phyloP scores from a whole-genome alignment of 2,797 vertebrate genomes.

The Danio tinwini region DNA sequence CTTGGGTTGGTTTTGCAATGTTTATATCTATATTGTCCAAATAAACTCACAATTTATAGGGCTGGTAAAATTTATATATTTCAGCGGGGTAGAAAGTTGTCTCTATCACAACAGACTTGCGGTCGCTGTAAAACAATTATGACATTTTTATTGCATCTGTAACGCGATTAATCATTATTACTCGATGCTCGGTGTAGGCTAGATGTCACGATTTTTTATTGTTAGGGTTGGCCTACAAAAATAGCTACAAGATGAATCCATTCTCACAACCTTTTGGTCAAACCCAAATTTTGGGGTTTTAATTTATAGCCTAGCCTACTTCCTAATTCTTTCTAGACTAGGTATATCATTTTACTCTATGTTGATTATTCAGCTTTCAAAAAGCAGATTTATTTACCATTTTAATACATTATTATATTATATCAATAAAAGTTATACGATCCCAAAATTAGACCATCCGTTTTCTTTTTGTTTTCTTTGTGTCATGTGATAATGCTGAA shows the following conservation, averaged over 20 bases:
- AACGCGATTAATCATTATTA: conserved; percentile 39
- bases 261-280: not conserved
- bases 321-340: too few species aligned
- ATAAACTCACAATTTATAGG: not conserved
- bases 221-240: not conserved
- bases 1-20: not conserved
- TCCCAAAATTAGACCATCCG: not conserved
- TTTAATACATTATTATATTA: not conserved
- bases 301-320: too few species aligned
- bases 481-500: not conserved
- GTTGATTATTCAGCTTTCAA: not conserved
- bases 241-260: not conserved
- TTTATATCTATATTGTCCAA: not conserved
- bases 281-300: too few species aligned
- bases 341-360: not conserved
- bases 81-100: not conserved
- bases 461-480: not conserved
- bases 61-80: not conserved
- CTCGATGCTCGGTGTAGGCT: not conserved
- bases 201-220: conserved; percentile 9
- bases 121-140: conserved; percentile 39
- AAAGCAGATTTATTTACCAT: not conserved
- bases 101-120: not conserved
- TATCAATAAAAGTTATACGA: not conserved
- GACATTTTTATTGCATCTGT: conserved; percentile 20